phyloP scores from a whole-genome alignment of 1,140 invertebrate species.

The Aphelinus certus region DNA sequence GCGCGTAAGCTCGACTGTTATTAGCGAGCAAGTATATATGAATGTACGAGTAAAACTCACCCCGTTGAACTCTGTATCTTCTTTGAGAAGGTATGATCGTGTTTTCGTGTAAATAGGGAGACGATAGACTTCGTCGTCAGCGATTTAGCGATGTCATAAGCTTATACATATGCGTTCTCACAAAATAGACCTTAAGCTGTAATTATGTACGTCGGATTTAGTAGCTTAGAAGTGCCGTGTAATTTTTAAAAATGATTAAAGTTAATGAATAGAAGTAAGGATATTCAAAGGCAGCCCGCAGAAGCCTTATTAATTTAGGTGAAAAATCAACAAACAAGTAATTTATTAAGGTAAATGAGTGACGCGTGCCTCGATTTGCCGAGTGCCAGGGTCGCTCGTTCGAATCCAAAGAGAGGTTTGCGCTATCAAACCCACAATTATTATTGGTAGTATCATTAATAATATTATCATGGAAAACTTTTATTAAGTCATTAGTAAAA shows the following conservation, averaged over 20 bases:
- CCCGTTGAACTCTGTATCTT: neutral
- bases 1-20: too few relatives aligned
- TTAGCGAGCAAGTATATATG: neutral
- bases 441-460: neutral
- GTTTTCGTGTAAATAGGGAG: slow-evolving; percentile 29
- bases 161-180: slow-evolving; percentile 27
- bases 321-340: neutral
- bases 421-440: slow-evolving; percentile 15
- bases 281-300: slow-evolving; percentile 32
- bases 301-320: slow-evolving; percentile 40
- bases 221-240: slow-evolving; percentile 9
- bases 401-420: slow-evolving; percentile 41
- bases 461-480: slow-evolving; percentile 16
- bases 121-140: slow-evolving; percentile 19
- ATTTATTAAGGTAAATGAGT: slow-evolving; percentile 2
- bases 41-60: slow-evolving; percentile 3
- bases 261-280: slow-evolving; percentile 18
- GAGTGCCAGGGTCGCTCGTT: slow-evolving; percentile 20
- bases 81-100: slow-evolving; percentile 26
- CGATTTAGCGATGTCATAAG: slow-evolving; percentile 18
- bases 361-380: slow-evolving; percentile 24
- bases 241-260: slow-evolving; percentile 3
- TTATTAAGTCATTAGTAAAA: neutral
- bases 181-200: slow-evolving; percentile 27
- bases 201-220: slow-evolving; percentile 30